A percentile compares a stretch with the other conserved stretches of the same genome.
phyloP scores from a whole-genome alignment of 2,113 vertebrate genomes.

The Isurus oxyrinchus region DNA sequence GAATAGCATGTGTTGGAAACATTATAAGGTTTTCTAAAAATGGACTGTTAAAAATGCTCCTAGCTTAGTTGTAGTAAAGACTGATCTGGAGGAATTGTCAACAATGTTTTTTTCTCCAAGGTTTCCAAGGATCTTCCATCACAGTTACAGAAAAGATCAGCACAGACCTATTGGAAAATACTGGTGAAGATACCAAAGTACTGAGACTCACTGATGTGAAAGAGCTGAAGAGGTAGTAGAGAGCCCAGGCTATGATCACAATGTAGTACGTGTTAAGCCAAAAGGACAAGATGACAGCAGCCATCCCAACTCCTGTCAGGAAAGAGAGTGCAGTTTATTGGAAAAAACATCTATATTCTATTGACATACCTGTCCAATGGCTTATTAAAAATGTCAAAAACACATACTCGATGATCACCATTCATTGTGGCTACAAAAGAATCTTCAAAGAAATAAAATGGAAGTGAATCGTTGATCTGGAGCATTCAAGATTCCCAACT shows the following conservation, averaged over 20 bases:
- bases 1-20: neutral
- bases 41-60: neutral
- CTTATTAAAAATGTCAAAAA: neutral
- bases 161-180: neutral
- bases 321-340: neutral
- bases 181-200: neutral
- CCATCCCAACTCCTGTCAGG: constrained; percentile 70
- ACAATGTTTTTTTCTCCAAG: neutral
- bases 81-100: neutral
- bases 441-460: neutral
- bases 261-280: constrained; percentile 90
- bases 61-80: neutral
- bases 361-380: neutral
- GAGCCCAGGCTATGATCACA: constrained; percentile 82
- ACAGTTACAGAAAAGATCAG: neutral
- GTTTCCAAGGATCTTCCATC: neutral
- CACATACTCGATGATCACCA: neutral
- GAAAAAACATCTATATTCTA: rapidly evolving
- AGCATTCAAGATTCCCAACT: neutral
- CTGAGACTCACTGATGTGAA: constrained; percentile 62
- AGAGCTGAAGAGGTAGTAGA: constrained; percentile 83
- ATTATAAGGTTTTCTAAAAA: neutral
- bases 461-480: neutral
- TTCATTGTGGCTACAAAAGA: neutral
- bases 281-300: constrained; percentile 76